phyloP scores from a whole-genome alignment of 1,140 invertebrate genomes.

The Atta colombica region DNA sequence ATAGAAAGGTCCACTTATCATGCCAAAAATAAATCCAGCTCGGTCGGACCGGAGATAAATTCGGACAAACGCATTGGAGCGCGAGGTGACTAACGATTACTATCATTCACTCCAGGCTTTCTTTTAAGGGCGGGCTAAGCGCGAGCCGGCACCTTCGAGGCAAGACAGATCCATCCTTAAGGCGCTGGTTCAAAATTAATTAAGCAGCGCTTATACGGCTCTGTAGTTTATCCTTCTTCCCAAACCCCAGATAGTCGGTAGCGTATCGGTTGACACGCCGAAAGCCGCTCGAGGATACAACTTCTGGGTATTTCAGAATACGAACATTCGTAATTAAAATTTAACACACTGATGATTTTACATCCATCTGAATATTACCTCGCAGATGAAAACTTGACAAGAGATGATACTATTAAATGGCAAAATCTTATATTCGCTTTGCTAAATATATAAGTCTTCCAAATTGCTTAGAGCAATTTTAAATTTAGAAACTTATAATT shows the following conservation, averaged over 20 bases:
- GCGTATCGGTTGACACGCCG: neutral
- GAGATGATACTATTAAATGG: slow-evolving; percentile 3
- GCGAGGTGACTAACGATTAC: slow-evolving; percentile 64
- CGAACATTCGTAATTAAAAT: slow-evolving; percentile 45
- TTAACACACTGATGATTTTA: slow-evolving; percentile 48
- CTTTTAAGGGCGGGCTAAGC: slow-evolving; percentile 56
- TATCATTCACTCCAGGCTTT: slow-evolving; percentile 48
- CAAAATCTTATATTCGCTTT: slow-evolving; percentile 5
- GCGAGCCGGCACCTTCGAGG: slow-evolving; percentile 12
- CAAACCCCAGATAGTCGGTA: neutral
- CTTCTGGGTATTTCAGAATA: neutral
- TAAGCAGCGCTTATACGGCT: slow-evolving; percentile 55
- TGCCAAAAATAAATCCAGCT: slow-evolving; percentile 66
- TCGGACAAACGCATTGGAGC: slow-evolving; percentile 56
- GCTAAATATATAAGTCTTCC: neutral
- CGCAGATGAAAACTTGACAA: neutral
- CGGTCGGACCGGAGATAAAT: slow-evolving; percentile 56
- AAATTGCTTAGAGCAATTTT: neutral
- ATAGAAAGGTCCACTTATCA: slow-evolving; percentile 71
- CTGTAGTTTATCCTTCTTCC: slow-evolving; percentile 60
- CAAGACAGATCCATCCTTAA: slow-evolving; percentile 31
- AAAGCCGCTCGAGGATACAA: slow-evolving; percentile 15
- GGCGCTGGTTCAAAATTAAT: slow-evolving; percentile 63
- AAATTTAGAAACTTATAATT: neutral
- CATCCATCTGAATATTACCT: neutral